Evolutionary conservation across 2,888 invertebrate species (phyloP).

Genomic region (Xestia rhomboidea): DNA sequence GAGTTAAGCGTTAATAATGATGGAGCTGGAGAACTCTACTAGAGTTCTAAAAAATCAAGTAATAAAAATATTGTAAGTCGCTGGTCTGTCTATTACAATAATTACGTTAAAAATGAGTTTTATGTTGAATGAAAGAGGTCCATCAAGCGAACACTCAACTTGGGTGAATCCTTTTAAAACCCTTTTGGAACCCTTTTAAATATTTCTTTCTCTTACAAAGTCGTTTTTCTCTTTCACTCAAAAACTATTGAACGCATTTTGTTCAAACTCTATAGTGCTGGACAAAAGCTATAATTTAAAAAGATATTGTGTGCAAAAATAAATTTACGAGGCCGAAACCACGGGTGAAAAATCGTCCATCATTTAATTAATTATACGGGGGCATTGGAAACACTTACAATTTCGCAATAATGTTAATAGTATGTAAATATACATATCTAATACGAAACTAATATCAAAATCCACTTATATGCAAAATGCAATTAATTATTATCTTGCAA

Average conservation of each 20-base stretch:
- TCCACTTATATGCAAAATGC: conserved; percentile 10
- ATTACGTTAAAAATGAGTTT: neutral
- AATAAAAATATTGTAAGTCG: neutral
- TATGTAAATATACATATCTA: neutral
- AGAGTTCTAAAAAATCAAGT: neutral
- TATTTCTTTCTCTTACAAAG: neutral
- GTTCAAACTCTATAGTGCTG: neutral
- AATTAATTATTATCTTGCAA: conserved; percentile 28
- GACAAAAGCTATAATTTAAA: neutral
- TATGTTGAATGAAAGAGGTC: neutral
- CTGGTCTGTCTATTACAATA: neutral
- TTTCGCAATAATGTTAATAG: neutral
- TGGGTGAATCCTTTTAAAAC: no score
- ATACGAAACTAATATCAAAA: conserved; percentile 1
- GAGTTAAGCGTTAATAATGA: neutral
- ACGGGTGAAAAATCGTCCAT: neutral
- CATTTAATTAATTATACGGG: neutral
- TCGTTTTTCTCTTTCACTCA: neutral
- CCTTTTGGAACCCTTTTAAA: neutral
- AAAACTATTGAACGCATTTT: neutral
- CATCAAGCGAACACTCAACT: neutral
- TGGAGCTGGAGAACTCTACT: no score
- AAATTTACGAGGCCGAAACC: neutral
- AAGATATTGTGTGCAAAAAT: neutral
- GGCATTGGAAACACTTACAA: neutral